Conservation (phyloP, 1,140 invertebrate genomes). For the Zeugodacus cucurbitae region DNA sequence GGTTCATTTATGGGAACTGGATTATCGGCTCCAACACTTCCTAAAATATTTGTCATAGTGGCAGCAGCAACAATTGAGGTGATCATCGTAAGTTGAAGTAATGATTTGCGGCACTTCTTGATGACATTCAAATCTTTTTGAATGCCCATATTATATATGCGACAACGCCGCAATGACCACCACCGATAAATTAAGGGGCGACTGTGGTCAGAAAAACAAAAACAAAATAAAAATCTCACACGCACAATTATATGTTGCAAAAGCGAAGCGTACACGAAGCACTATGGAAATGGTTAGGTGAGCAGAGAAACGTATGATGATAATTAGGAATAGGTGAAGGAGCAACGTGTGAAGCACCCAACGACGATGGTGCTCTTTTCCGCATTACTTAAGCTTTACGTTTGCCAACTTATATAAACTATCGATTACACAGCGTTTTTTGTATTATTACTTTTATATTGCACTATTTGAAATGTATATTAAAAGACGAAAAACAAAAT, state of each 20-base stretch:
- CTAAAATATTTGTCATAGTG: slow-evolving; percentile 40
- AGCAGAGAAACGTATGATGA: not conserved
- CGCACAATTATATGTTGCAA: not conserved
- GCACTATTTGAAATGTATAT: not conserved
- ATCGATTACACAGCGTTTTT: not conserved
- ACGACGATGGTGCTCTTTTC: slow-evolving; percentile 9
- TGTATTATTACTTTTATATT: not conserved
- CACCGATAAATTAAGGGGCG: slow-evolving; percentile 22
- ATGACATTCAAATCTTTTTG: slow-evolving; percentile 54
- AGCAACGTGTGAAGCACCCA: slow-evolving; percentile 36
- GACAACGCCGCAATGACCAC: slow-evolving; percentile 47
- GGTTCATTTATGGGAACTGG: slow-evolving; percentile 35
- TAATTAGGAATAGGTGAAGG: not conserved
- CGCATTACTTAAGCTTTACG: slow-evolving; percentile 26
- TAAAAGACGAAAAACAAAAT: not conserved
- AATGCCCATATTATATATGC: slow-evolving; percentile 53
- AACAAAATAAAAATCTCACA: slow-evolving; percentile 30
- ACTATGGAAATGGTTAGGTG: not conserved
- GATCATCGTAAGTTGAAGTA: slow-evolving; percentile 55
- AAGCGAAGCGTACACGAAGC: not conserved
- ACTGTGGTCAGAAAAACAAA: not conserved
- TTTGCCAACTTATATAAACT: not conserved
- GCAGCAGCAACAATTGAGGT: slow-evolving; percentile 55
- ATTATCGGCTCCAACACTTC: slow-evolving; percentile 7
- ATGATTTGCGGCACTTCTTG: slow-evolving; percentile 49